phyloP scores from a whole-genome alignment of 64 coral and sea anemone species.

The Hydrozoanthus tunicans region DNA sequence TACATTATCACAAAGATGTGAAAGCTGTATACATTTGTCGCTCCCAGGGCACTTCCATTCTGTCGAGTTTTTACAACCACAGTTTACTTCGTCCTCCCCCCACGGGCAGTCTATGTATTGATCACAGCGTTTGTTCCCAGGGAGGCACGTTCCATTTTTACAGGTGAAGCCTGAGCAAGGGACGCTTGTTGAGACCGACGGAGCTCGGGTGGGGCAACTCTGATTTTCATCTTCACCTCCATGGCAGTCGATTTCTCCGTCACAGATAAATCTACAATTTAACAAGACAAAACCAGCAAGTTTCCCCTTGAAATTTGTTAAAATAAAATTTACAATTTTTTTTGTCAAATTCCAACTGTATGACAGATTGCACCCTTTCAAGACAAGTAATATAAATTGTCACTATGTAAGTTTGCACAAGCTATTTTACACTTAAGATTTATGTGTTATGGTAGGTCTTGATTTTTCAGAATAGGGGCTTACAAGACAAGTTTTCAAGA shows the following conservation, averaged over 20 bases:
- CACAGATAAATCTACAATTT: conserved; percentile 65
- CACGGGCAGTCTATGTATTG: conserved; percentile 63
- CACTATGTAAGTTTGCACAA: no score
- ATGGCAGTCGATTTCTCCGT: conserved; percentile 63
- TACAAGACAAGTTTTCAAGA: no score
- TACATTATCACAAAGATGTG: conserved; percentile 43
- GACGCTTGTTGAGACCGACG: not conserved
- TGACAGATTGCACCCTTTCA: no score
- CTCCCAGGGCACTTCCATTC: conserved; percentile 35
- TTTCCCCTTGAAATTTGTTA: no score
- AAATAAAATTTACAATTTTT: no score
- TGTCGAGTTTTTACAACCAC: conserved; percentile 52
- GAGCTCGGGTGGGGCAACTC: conserved; percentile 49
- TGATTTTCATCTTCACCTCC: conserved; percentile 70
- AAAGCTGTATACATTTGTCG: conserved; percentile 35
- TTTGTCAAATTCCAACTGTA: no score
- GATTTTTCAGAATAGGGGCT: no score
- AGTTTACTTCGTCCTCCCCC: conserved; percentile 70
- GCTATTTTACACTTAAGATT: no score
- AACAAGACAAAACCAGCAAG: not conserved
- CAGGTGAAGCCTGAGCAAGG: conserved; percentile 62
- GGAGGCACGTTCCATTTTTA: conserved; percentile 64
- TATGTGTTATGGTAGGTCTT: no score
- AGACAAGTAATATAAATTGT: no score
- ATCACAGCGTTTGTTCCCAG: conserved; percentile 56